Evolutionary conservation across 2,797 vertebrate genomes (phyloP).

Genomic region (Sparus aurata): DNA sequence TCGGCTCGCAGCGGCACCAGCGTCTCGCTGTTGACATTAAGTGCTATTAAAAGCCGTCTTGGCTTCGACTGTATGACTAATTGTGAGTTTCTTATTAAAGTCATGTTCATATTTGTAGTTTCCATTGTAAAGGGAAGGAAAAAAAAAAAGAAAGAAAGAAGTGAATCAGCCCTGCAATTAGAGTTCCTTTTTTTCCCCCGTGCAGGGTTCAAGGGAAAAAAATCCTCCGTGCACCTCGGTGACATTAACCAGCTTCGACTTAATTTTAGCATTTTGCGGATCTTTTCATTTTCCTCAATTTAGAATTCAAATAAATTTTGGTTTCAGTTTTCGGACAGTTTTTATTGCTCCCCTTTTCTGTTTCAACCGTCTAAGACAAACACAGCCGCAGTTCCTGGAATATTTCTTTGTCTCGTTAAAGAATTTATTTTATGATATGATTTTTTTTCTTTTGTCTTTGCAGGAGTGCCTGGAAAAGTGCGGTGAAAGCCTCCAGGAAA

Average conservation of each 20-base stretch:
- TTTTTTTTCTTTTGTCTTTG: constrained; percentile 48
- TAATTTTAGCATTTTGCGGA: constrained; percentile 14
- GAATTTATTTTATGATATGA: constrained; percentile 18
- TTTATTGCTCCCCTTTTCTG: constrained; percentile 6
- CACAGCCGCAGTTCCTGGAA: constrained; percentile 5
- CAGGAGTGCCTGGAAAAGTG: constrained; percentile 97
- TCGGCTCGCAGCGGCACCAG: constrained; percentile 12
- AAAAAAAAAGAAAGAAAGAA: constrained; percentile 16
- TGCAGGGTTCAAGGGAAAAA: constrained; percentile 45
- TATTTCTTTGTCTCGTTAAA: constrained; percentile 24
- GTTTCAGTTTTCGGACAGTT: constrained; percentile 14
- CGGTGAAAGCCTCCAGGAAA: constrained; percentile 95
- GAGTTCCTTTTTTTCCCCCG: constrained; percentile 44
- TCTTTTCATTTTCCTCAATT: constrained; percentile 43
- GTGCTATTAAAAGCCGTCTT: constrained; percentile 76
- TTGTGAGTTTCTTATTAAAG: constrained; percentile 79
- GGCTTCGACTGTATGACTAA: constrained; percentile 71
- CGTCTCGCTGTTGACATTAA: constrained; percentile 68
- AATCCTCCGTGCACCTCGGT: constrained; percentile 27
- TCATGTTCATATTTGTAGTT: constrained; percentile 76
- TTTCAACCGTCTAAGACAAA: constrained; percentile 2
- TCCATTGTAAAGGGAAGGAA: constrained; percentile 71
- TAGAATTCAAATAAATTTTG: constrained; percentile 36
- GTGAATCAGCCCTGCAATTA: constrained; percentile 67
- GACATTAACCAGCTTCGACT: constrained; percentile 59